These are phyloP conservation scores for Diadophis punctatus DNA, from an alignment of 2,113 vertebrate genomes.

Conservation along the genomic window DNA sequence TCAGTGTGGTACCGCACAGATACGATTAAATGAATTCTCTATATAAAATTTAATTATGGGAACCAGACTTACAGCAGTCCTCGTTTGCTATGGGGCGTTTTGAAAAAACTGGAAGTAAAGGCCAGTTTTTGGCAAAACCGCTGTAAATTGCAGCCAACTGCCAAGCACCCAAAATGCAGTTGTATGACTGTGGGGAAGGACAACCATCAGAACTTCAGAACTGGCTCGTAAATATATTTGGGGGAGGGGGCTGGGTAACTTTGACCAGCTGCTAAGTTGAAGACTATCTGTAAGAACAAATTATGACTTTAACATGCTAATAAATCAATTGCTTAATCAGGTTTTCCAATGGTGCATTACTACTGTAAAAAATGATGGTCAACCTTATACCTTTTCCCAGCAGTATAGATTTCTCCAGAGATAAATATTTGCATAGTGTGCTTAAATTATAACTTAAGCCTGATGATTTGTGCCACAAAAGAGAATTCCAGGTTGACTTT, in stretches of 20 bases:
- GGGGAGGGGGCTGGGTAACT: background rate
- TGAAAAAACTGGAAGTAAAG: background rate
- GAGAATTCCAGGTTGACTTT: background rate
- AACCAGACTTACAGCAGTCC: background rate
- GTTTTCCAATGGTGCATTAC: background rate
- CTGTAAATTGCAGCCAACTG: no score
- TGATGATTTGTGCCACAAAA: background rate
- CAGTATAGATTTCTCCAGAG: background rate
- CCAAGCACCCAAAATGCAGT: background rate
- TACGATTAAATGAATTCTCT: background rate
- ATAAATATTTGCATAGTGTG: background rate
- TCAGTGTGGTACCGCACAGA: background rate
- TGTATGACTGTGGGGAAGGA: background rate
- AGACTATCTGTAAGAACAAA: background rate
- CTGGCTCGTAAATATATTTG: background rate
- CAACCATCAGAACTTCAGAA: background rate
- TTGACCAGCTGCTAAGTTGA: background rate
- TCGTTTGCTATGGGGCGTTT: background rate
- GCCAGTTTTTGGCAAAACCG: no score
- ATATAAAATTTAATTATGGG: background rate
- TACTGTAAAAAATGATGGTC: background rate
- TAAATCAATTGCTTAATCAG: background rate
- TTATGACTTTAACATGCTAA: background rate
- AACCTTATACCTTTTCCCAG: background rate
- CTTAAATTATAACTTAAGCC: background rate